Evolutionary conservation across 2,888 invertebrate genomes (phyloP).

Genomic region (Encarsia formosa): DNA sequence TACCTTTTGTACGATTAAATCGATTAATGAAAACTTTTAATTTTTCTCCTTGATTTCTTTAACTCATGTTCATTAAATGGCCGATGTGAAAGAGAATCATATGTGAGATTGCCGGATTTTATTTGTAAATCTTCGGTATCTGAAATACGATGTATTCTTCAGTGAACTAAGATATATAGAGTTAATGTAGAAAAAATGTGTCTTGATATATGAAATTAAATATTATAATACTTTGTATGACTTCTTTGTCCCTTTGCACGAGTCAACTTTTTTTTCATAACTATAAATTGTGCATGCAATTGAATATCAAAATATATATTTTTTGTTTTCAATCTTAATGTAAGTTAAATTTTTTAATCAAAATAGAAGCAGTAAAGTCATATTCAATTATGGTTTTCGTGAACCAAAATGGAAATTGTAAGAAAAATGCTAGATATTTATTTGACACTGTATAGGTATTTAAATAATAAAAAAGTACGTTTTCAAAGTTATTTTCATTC

Average conservation of each 20-base stretch:
- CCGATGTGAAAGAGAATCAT: background rate
- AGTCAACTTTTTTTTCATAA: background rate
- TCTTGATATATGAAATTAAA: no score
- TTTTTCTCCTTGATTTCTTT: no score
- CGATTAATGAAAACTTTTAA: background rate
- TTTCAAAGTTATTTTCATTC: slow-evolving; percentile 16
- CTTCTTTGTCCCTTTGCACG: slow-evolving; percentile 7
- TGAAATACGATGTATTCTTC: no score
- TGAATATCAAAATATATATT: background rate
- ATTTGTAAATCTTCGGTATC: no score
- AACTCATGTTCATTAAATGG: no score
- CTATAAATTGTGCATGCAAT: background rate
- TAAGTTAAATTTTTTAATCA: no score
- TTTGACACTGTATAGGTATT: slow-evolving; percentile 21
- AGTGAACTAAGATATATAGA: no score
- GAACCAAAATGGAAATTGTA: slow-evolving; percentile 1
- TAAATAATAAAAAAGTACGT: slow-evolving; percentile 7
- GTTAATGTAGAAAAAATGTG: no score
- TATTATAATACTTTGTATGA: background rate
- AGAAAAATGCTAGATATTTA: slow-evolving; percentile 6
- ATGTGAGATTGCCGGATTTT: no score
- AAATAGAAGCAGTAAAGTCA: no score
- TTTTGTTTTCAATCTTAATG: background rate
- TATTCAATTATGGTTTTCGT: slow-evolving; percentile 3
- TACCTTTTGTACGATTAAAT: slow-evolving; percentile 31